Base-by-base conservation (phyloP, 2,888 invertebrate species). In the Matsumyia berberina region DNA sequence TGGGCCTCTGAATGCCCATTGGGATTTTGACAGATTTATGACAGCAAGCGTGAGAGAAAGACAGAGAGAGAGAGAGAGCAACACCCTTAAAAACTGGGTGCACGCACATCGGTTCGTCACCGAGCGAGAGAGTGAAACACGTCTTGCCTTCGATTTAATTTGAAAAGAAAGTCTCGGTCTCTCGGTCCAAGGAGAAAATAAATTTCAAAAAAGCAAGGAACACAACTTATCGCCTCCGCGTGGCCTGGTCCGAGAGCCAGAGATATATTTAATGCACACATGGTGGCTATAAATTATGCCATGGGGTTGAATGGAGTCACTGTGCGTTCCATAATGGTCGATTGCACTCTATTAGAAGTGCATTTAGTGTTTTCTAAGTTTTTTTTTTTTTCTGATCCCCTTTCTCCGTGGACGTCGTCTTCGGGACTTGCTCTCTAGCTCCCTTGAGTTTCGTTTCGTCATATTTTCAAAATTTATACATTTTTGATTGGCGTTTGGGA, bases 11-110 rank as follows among this genome's bases (percentile, higher is more conserved):
- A 70, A 73, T 67, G 73, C 62, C 78, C 78, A 67, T 67, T 73
- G 72, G 66, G 72, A 72, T 67, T 83, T 78, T 83, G 82, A 83
- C 78, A 83, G 82, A 83, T 83, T 83, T 83, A 83, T 83, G 82
- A 83, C 72, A 37, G 24, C 24, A 24, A 7, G 33, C 58, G 46
- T 33, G 24, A 24, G 24, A 24, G 24, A 24, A 4, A 24, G 24
- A 24, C 2, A 24, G 24, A 24, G 24, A 24, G 24, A 24, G 24
- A 24, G 24, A 24, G 24, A 1, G 4, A 78, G 42, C 58, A 78
- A 35, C 58, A 78, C 60, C 73, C 67, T 33, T 46, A 15, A 57
- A 19, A 70, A 81, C 70, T 64, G 57, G 76, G n/a, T n/a, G n/a
- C n/a, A n/a, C n/a, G n/a, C 64, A 62, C 76, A 64, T 64, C 33